Evolutionary conservation across 1,140 invertebrate species (phyloP).

Genomic region (Calephelis nemesis): DNA sequence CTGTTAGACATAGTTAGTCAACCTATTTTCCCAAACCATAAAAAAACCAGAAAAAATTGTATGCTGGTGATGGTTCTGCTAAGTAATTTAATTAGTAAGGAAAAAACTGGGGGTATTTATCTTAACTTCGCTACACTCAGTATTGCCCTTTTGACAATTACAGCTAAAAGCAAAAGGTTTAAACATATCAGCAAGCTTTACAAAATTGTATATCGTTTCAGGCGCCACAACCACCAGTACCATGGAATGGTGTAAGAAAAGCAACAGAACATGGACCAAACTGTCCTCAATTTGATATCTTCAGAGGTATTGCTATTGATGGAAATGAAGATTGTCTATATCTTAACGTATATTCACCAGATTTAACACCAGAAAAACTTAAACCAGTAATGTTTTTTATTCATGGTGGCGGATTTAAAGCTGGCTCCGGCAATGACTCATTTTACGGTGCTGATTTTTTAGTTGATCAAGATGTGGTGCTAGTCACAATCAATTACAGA

Average conservation of each 20-base stretch:
- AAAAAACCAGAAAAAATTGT: too few relatives aligned
- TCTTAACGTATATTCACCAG: too few relatives aligned
- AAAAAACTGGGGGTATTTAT: too few relatives aligned
- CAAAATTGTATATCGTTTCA: background rate
- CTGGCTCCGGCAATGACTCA: constrained; percentile 22
- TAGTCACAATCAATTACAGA: constrained; percentile 82
- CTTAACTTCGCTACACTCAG: too few relatives aligned
- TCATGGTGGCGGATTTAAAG: constrained; percentile 22
- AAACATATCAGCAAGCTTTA: too few relatives aligned
- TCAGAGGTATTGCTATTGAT: constrained; percentile 27
- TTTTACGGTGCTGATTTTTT: constrained; percentile 30
- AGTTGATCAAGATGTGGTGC: constrained; percentile 20
- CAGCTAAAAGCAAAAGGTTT: too few relatives aligned
- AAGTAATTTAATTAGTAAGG: too few relatives aligned
- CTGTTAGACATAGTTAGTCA: too few relatives aligned
- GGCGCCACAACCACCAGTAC: constrained; percentile 63
- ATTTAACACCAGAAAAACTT: background rate
- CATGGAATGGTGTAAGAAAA: constrained; percentile 43
- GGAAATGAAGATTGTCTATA: constrained; percentile 63
- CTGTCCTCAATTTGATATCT: constrained; percentile 49
- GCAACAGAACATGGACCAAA: constrained; percentile 42
- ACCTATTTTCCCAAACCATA: too few relatives aligned
- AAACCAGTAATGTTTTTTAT: constrained; percentile 32
- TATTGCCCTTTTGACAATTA: too few relatives aligned
- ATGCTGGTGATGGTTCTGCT: too few relatives aligned